Percentiles rank a stretch among this genome's conserved stretches.
Evolutionary conservation across 2,888 invertebrate genomes (phyloP).

Genomic region (Nebria brevicollis): DNA sequence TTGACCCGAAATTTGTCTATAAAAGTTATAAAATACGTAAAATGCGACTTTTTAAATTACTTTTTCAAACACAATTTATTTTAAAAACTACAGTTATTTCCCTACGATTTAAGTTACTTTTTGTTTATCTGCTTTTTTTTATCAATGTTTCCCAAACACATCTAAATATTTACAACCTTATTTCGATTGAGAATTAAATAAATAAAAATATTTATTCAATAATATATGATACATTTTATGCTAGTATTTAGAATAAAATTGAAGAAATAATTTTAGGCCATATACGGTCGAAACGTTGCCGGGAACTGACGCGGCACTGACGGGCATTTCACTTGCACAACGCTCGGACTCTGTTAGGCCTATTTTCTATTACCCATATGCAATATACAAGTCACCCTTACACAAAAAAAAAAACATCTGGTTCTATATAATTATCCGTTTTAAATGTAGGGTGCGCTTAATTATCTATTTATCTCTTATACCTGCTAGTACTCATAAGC

Average conservation of each 20-base stretch:
- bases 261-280: not conserved
- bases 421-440: not conserved
- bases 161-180: too few relatives aligned
- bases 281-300: not conserved
- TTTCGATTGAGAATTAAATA: too few relatives aligned
- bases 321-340: not conserved
- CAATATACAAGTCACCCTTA: not conserved
- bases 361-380: constrained; percentile 3
- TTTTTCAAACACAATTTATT: too few relatives aligned
- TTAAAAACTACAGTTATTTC: too few relatives aligned
- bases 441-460: constrained; percentile 13
- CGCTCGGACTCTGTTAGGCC: constrained; percentile 17
- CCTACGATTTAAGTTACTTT: too few relatives aligned
- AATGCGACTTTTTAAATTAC: too few relatives aligned
- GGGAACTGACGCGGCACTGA: not conserved
- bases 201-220: not conserved
- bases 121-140: too few relatives aligned
- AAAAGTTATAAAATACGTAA: too few relatives aligned
- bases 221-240: not conserved
- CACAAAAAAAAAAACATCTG: not conserved
- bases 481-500: not conserved
- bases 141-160: too few relatives aligned
- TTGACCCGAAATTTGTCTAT: too few relatives aligned
- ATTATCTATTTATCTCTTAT: not conserved
- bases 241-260: not conserved